phyloP scores from a whole-genome alignment of 2,888 invertebrate genomes.

The Tipula lateralis region DNA sequence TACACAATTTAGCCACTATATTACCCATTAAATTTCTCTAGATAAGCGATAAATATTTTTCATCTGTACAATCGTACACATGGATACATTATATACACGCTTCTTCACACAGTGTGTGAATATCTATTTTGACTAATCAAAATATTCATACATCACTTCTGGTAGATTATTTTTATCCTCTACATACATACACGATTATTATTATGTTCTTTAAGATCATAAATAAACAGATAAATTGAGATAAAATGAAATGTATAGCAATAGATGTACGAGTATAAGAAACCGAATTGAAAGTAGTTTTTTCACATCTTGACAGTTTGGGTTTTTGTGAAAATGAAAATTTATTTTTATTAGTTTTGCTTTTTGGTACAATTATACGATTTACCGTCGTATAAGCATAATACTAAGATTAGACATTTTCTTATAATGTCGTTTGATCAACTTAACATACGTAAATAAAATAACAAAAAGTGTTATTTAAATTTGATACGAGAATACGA shows the following conservation, averaged over 20 bases:
- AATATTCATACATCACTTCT: slow-evolving; percentile 6
- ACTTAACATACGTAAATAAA: background rate
- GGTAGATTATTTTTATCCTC: background rate
- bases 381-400: background rate
- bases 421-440: background rate
- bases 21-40: background rate
- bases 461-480: background rate
- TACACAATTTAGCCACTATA: background rate
- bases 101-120: background rate
- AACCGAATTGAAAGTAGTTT: slow-evolving; percentile 8
- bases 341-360: slow-evolving; percentile 6
- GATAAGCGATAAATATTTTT: background rate
- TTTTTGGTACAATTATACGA: slow-evolving; percentile 24
- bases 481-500: background rate
- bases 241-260: background rate
- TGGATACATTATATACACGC: background rate
- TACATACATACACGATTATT: background rate
- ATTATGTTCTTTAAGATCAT: background rate
- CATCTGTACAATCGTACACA: too few relatives aligned
- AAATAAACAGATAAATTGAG: background rate
- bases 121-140: background rate
- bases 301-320: slow-evolving; percentile 11
- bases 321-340: background rate
- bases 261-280: background rate
- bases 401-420: background rate